Conservation (phyloP, 1,140 invertebrate species). For the Pristionchus pacificus region DNA sequence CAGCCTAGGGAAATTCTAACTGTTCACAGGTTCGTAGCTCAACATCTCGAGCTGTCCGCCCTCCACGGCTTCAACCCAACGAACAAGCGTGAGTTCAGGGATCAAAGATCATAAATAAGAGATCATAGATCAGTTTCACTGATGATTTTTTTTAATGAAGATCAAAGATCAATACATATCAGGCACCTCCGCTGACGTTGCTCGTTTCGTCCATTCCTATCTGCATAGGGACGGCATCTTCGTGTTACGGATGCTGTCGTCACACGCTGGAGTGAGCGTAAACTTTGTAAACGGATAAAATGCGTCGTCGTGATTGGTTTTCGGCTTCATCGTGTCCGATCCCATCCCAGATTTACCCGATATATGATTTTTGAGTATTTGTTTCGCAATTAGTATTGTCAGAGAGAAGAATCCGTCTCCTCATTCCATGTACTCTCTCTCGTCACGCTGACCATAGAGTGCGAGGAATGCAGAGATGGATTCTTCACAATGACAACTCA, state of each 20-base stretch:
- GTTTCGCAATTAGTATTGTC: too few species aligned
- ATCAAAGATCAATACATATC: conserved; percentile 18
- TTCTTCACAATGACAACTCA: too few species aligned
- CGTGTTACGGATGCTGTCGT: conserved; percentile 60
- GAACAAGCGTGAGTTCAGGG: not conserved
- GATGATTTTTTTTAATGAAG: conserved; percentile 28
- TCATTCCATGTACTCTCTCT: too few species aligned
- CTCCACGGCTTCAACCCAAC: conserved; percentile 24
- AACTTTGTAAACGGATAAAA: too few species aligned
- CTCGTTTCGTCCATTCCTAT: conserved; percentile 60
- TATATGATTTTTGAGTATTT: too few species aligned
- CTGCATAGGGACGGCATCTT: conserved; percentile 62
- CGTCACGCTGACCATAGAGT: too few species aligned
- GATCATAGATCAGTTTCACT: conserved; percentile 2
- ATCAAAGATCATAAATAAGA: conserved; percentile 19
- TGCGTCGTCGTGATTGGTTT: too few species aligned
- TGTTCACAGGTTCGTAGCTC: conserved; percentile 30
- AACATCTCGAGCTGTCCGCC: conserved; percentile 26
- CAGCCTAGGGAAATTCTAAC: too few species aligned
- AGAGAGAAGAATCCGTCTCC: too few species aligned
- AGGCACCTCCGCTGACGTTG: conserved; percentile 39
- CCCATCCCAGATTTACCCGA: too few species aligned
- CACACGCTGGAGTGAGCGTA: conserved; percentile 46
- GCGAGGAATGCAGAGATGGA: too few species aligned
- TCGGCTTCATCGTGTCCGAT: too few species aligned